Percentiles rank a stretch among this genome's conserved stretches.
These are phyloP conservation scores for Panthera leo DNA, from an alignment of 2,113 vertebrate genomes.

Conservation along the genomic window DNA sequence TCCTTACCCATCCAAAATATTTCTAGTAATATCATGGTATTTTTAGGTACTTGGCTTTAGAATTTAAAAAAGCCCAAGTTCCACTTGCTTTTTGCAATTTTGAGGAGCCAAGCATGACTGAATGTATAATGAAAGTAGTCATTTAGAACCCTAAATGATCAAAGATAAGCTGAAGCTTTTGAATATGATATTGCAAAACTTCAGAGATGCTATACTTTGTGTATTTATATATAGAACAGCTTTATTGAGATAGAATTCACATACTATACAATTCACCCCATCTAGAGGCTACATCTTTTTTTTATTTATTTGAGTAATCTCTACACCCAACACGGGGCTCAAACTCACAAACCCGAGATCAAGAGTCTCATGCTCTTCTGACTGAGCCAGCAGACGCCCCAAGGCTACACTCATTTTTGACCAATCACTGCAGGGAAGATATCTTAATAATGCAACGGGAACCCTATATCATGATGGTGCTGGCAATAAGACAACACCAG, in stretches of 20 bases:
- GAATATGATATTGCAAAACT: neutral
- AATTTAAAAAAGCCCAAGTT: neutral
- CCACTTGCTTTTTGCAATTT: conserved; percentile 27
- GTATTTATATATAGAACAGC: neutral
- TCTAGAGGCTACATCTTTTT: neutral
- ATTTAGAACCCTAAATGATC: conserved; percentile 15
- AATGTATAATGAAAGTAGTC: neutral
- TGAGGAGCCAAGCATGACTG: neutral
- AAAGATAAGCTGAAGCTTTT: neutral
- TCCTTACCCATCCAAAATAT: neutral
- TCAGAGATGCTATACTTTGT: neutral
- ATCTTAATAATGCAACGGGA: neutral
- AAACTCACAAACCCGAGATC: neutral
- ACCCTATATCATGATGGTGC: neutral
- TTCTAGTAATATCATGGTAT: neutral
- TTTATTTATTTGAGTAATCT: neutral
- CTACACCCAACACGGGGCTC: neutral
- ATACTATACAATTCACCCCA: neutral
- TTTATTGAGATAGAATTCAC: conserved; percentile 1
- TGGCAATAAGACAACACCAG: neutral
- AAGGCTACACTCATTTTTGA: neutral
- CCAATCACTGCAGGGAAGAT: neutral
- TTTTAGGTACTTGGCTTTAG: neutral
- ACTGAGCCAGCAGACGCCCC: neutral
- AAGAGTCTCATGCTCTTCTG: neutral